Evolutionary conservation across 2,113 vertebrate species (phyloP).

Genomic region (Oryzias curvinotus): DNA sequence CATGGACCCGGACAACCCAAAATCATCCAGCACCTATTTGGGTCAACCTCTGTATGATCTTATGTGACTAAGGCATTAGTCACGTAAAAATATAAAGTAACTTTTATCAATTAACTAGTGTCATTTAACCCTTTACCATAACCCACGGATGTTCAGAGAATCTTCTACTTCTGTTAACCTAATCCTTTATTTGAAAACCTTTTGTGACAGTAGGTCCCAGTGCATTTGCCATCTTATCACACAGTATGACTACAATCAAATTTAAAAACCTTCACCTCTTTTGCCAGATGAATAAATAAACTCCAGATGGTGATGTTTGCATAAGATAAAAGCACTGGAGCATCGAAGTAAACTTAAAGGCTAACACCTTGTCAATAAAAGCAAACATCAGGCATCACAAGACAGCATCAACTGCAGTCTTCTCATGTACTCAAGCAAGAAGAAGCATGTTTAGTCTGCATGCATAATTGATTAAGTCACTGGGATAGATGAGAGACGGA

Average conservation of each 20-base stretch:
- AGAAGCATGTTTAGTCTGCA: conserved; percentile 50
- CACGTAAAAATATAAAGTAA: too few species aligned
- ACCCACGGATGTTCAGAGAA: not conserved
- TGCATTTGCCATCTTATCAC: not conserved
- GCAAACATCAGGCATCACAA: conserved; percentile 34
- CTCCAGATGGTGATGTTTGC: not conserved
- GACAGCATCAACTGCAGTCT: conserved; percentile 12
- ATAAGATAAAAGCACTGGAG: not conserved
- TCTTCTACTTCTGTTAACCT: not conserved
- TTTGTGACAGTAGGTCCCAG: not conserved
- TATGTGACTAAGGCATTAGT: too few species aligned
- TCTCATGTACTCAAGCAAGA: conserved; percentile 50
- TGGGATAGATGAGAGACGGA: conserved; percentile 56
- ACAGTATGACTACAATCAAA: not conserved
- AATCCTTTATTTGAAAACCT: conserved; percentile 1
- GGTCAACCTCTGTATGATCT: too few species aligned
- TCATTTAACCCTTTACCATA: too few species aligned
- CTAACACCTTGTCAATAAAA: conserved; percentile 7
- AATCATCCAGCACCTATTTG: too few species aligned
- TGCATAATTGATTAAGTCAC: conserved; percentile 67
- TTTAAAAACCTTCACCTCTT: not conserved
- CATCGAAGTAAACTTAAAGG: not conserved
- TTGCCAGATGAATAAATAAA: not conserved
- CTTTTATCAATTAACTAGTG: too few species aligned
- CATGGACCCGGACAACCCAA: too few species aligned